These are phyloP conservation scores for Regulus satrapa DNA, from an alignment of 2,113 vertebrate species.

Conservation along the genomic window DNA sequence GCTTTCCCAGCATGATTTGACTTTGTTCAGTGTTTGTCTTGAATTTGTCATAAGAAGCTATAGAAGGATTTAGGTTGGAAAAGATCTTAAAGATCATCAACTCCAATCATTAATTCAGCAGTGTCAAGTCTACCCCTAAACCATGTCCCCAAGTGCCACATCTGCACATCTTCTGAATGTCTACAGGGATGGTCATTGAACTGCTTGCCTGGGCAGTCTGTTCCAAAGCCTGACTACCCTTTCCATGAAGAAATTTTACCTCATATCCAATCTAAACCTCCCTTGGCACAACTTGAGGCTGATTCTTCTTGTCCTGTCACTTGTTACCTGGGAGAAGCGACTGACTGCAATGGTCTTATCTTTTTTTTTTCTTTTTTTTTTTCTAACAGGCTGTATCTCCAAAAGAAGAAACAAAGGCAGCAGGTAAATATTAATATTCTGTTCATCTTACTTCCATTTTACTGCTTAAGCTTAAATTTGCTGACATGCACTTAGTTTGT, in stretches of 20 bases:
- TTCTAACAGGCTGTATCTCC: conserved; percentile 82
- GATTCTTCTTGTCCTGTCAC: not conserved
- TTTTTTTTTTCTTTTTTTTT: not conserved
- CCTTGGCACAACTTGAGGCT: not conserved
- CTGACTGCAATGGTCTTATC: not conserved
- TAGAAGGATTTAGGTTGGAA: not conserved
- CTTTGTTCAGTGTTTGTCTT: not conserved
- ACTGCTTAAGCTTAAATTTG: not conserved
- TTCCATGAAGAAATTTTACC: not conserved
- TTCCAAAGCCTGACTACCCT: not conserved
- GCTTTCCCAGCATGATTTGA: not conserved
- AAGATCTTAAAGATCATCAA: not conserved
- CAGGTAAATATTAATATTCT: conserved; percentile 75
- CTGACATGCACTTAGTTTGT: not conserved
- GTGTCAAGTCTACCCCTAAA: not conserved
- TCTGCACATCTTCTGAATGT: not conserved
- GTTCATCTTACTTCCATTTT: not conserved
- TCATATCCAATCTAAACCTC: not conserved
- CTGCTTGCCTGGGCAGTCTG: not conserved
- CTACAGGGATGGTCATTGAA: not conserved
- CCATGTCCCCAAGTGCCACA: not conserved
- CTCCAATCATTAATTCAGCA: not conserved
- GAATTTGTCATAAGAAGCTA: not conserved
- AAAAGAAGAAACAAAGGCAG: conserved; percentile 89
- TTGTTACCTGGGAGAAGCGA: not conserved